Conservation (phyloP, 1,140 invertebrate species). For the Sycophila sp. region DNA sequence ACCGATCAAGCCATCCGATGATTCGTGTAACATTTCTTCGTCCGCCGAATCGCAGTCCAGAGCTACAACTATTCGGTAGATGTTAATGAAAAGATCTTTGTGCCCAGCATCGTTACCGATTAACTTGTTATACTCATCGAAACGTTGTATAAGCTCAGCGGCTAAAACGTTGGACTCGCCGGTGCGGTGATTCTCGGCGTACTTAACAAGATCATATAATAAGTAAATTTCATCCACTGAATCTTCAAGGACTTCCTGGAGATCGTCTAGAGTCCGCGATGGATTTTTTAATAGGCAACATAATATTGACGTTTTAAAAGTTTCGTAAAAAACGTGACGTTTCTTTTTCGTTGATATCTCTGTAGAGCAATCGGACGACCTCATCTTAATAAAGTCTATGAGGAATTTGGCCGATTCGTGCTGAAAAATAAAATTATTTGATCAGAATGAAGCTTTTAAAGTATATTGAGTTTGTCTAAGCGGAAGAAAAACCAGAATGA, state of each 20-base stretch:
- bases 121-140: constrained; percentile 29
- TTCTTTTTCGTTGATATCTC: too few relatives aligned
- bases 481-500: too few relatives aligned
- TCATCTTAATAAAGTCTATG: too few relatives aligned
- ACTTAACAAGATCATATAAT: constrained; percentile 52
- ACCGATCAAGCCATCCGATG: constrained; percentile 39
- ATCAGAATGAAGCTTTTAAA: too few relatives aligned
- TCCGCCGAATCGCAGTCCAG: constrained; percentile 46
- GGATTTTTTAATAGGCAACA: constrained; percentile 46
- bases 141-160: constrained; percentile 46
- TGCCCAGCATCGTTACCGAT: constrained; percentile 41
- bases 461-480: neutral
- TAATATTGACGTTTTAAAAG: constrained; percentile 50
- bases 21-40: constrained; percentile 21
- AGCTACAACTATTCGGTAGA: constrained; percentile 50
- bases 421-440: constrained; percentile 2
- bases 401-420: neutral
- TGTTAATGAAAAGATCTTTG: too few relatives aligned
- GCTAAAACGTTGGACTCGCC: constrained; percentile 38
- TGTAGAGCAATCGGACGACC: too few relatives aligned
- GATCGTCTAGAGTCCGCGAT: constrained; percentile 38
- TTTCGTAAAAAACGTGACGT: constrained; percentile 38
- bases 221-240: constrained; percentile 39
- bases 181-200: constrained; percentile 42
- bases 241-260: constrained; percentile 39